phyloP scores from a whole-genome alignment of 2,888 invertebrate species.

The Gymnoscelis rufifasciata region DNA sequence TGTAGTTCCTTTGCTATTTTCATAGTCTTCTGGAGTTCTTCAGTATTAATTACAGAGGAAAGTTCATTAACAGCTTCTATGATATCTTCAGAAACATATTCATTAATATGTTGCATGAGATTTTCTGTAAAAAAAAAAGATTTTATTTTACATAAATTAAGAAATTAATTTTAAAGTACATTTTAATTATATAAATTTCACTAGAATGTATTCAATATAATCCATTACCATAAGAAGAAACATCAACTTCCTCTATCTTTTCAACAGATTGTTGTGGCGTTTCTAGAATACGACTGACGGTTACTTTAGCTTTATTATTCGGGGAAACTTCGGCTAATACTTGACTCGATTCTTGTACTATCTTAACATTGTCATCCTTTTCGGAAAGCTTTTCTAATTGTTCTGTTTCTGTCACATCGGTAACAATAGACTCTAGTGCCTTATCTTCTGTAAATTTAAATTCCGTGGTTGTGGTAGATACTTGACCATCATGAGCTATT shows the following conservation, averaged over 20 bases:
- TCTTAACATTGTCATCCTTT: conserved; percentile 9
- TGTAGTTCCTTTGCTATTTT: conserved; percentile 41
- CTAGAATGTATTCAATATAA: no score
- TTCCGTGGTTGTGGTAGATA: no score
- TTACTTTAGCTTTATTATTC: no score
- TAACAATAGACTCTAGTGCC: no score
- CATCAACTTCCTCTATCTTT: conserved; percentile 3
- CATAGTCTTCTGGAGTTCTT: conserved; percentile 37
- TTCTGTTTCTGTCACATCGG: neutral
- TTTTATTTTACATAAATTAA: no score
- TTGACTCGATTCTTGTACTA: neutral
- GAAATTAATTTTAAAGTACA: no score
- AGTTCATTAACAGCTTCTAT: conserved; percentile 35
- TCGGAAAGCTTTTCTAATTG: neutral
- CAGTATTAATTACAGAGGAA: conserved; percentile 27
- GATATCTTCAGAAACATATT: conserved; percentile 41
- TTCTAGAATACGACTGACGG: conserved; percentile 7
- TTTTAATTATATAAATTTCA: no score
- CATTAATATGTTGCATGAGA: conserved; percentile 42
- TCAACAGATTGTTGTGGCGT: conserved; percentile 9
- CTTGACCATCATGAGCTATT: neutral
- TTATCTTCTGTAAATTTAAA: conserved; percentile 1
- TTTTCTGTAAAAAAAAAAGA: conserved; percentile 32
- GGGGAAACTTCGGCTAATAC: neutral
- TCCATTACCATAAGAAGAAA: conserved; percentile 6